Base-by-base conservation (phyloP, 2,888 invertebrate species). In the Polia nebulosa region DNA sequence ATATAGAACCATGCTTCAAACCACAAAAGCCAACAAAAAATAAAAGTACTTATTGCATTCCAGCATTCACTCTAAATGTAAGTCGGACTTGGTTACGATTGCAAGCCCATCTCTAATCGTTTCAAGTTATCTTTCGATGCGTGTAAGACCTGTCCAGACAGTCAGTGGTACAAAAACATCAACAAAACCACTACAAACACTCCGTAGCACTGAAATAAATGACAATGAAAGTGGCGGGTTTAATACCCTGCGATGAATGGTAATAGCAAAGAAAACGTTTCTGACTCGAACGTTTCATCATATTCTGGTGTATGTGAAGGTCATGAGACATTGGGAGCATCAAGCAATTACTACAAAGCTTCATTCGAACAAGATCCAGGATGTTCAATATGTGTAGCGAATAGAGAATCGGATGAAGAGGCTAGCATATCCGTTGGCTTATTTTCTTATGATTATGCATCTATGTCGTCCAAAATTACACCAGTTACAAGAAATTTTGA, bases 41-140 rank as follows among this genome's bases (percentile, higher is more conserved):
- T 25, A 60, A 64, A 34, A 20, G 51, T 17, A 64, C 52, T 27
- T 20, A 36, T 17, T 52, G 64, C 17, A 20, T 68, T 11, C 15
- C 9, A 25, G 13, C 7, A 29, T 22, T 11, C 22, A 20, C 20
- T 39, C 52, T 25, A 22, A 39, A 49, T 34, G 15, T 25, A 52
- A 52, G 52, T 52, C 20, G 20, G 32, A 52, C 7, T 62, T 44
- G 8, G 25, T 29, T 20, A 15, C n/a, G 15, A 13, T n/a, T 9
- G n/a, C 15, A 22, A 39, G n/a, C 22, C n/a, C n/a, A n/a, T 39
- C n/a, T 66, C 5, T 7, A 4, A 65, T 22, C 39, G 8, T n/a
- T 1, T 32, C 32, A 8, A 41, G 1, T 3, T 5, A 34, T 20
- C 20, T 20, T 27, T 27, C 67, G 13, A 20, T 32, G 6, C 9